Conservation (phyloP, 1,140 invertebrate species). For the Mercenaria mercenaria region DNA sequence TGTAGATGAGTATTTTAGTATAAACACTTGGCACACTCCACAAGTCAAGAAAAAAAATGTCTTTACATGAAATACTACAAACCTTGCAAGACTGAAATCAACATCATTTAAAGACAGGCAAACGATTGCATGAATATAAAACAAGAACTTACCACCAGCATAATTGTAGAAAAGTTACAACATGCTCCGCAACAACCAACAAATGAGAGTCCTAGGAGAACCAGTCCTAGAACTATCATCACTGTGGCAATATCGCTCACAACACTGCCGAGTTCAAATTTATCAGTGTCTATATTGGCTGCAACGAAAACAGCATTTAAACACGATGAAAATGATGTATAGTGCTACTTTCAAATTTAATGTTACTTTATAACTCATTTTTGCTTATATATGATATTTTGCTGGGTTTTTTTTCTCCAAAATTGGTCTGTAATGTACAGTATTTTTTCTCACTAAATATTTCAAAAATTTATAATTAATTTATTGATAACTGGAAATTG, state of each 20-base stretch:
- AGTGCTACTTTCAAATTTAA: neutral
- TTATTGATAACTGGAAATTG: too few relatives aligned
- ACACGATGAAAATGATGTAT: neutral
- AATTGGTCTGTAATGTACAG: neutral
- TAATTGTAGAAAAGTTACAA: neutral
- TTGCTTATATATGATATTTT: neutral
- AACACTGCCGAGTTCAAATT: neutral
- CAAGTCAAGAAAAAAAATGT: too few relatives aligned
- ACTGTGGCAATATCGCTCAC: neutral
- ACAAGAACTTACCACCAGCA: slow-evolving; percentile 15
- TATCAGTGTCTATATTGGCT: neutral
- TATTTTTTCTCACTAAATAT: neutral
- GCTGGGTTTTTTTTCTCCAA: neutral
- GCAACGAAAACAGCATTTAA: neutral
- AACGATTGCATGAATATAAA: too few relatives aligned
- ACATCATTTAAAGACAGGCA: too few relatives aligned
- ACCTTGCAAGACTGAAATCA: too few relatives aligned
- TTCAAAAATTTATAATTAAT: too few relatives aligned
- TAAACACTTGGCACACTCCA: too few relatives aligned
- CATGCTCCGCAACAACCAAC: slow-evolving; percentile 24
- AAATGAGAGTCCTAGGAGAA: slow-evolving; percentile 11
- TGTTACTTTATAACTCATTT: neutral
- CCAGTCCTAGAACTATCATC: neutral
- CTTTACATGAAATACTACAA: too few relatives aligned
- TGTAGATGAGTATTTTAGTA: too few relatives aligned